These are phyloP conservation scores for Berghia stephanieae DNA, from an alignment of 1,140 invertebrate genomes.

Conservation along the genomic window DNA sequence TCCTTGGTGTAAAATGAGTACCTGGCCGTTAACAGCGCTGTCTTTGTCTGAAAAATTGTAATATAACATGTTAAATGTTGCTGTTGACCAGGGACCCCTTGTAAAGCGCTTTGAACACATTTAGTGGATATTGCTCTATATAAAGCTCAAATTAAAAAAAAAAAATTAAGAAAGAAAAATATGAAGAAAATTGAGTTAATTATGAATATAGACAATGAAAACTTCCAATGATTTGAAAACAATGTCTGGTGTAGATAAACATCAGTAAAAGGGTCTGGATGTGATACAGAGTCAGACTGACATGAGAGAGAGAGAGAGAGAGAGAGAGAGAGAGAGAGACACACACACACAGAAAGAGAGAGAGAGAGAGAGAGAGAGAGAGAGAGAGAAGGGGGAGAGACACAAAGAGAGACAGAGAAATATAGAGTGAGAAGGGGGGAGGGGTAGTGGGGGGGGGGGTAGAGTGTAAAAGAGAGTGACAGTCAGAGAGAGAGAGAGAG, in stretches of 20 bases:
- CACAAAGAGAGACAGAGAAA: background rate
- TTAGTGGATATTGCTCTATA: too few relatives aligned
- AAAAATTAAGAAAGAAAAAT: constrained; percentile 8
- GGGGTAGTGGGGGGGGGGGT: background rate
- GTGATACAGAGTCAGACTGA: background rate
- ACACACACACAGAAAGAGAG: background rate
- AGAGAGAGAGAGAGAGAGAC: constrained; percentile 13
- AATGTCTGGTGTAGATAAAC: background rate
- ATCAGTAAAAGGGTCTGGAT: background rate
- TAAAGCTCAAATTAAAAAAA: too few relatives aligned
- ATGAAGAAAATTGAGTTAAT: background rate
- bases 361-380: constrained; percentile 6
- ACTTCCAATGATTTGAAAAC: too few relatives aligned
- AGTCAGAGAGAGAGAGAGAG: background rate
- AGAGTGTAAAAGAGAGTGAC: background rate
- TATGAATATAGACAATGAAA: background rate
- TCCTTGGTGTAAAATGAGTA: too few relatives aligned
- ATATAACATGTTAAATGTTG: too few relatives aligned
- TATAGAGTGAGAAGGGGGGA: constrained; percentile 20
- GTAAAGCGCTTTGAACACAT: too few relatives aligned
- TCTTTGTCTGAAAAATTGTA: too few relatives aligned
- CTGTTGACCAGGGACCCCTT: too few relatives aligned
- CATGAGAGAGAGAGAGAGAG: constrained; percentile 15
- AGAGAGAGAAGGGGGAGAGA: background rate
- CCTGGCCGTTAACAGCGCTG: too few relatives aligned